Evolutionary conservation across 2,113 vertebrate species (phyloP).

Genomic region (Cebidichthys violaceus): DNA sequence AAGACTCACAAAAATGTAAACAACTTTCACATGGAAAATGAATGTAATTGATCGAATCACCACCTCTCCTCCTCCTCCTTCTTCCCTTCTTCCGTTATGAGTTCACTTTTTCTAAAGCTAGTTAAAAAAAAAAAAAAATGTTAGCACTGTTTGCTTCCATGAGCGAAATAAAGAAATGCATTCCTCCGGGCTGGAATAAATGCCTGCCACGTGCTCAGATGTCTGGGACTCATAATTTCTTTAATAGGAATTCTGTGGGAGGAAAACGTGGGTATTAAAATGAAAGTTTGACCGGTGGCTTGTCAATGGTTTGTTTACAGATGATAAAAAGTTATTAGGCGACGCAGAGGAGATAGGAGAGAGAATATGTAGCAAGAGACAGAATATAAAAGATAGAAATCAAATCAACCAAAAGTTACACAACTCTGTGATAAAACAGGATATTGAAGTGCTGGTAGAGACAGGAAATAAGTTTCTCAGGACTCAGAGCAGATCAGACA

Average conservation of each 20-base stretch:
- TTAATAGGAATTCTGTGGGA: slow-evolving; percentile 63
- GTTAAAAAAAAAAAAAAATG: slow-evolving; percentile 49
- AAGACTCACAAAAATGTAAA: slow-evolving; percentile 3
- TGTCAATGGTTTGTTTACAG: slow-evolving; percentile 27
- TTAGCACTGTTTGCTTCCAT: slow-evolving; percentile 54
- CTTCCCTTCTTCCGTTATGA: slow-evolving; percentile 13
- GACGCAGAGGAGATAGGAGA: neutral
- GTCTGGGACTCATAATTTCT: slow-evolving; percentile 76
- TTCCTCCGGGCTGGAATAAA: slow-evolving; percentile 76
- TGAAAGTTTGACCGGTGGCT: slow-evolving; percentile 4
- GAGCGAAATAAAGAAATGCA: slow-evolving; percentile 64
- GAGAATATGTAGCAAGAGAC: neutral
- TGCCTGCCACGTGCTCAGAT: slow-evolving; percentile 75
- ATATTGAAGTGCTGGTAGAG: slow-evolving; percentile 63
- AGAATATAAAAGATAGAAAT: slow-evolving; percentile 20
- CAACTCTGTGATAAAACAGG: slow-evolving; percentile 51
- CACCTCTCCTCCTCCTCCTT: neutral
- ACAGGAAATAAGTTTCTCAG: slow-evolving; percentile 46
- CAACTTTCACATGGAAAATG: neutral
- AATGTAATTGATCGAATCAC: slow-evolving; percentile 19
- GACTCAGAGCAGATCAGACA: slow-evolving; percentile 32
- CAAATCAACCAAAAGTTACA: slow-evolving; percentile 18
- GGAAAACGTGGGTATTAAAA: slow-evolving; percentile 36
- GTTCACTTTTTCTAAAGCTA: slow-evolving; percentile 40
- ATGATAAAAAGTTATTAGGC: neutral